Percentiles rank a stretch among this genome's conserved stretches.
These are phyloP conservation scores for Achatina immaculata DNA, from an alignment of 1,140 invertebrate genomes.

Conservation along the genomic window DNA sequence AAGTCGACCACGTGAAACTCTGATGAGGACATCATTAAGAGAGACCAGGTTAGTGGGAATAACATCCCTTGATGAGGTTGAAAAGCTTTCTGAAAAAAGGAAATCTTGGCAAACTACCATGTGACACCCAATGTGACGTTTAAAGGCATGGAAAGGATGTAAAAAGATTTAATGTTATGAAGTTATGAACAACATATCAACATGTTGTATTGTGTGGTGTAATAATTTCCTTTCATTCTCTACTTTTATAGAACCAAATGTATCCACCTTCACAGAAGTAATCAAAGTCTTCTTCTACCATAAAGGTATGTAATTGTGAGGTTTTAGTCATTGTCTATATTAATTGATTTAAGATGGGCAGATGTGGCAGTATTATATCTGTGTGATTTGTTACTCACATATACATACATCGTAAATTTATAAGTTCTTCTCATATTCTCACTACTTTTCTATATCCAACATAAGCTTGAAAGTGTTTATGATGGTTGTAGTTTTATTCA, in stretches of 20 bases:
- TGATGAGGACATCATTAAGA: too few species aligned
- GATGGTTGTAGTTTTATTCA: too few species aligned
- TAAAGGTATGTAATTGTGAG: slow-evolving; percentile 4
- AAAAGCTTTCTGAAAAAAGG: too few species aligned
- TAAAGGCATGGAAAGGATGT: too few species aligned
- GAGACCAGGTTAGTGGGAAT: too few species aligned
- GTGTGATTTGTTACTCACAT: neutral
- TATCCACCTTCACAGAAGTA: neutral
- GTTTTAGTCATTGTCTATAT: neutral
- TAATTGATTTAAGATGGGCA: neutral
- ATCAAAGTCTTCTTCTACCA: neutral
- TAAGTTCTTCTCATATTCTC: neutral
- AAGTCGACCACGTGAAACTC: too few species aligned
- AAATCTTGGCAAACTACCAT: too few species aligned
- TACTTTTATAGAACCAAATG: neutral
- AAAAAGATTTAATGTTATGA: neutral
- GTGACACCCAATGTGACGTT: too few species aligned
- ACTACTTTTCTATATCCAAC: neutral
- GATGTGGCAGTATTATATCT: neutral
- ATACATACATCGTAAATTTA: neutral
- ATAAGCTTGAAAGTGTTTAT: neutral
- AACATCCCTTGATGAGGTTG: too few species aligned
- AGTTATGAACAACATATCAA: neutral
- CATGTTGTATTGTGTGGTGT: neutral
- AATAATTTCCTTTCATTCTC: neutral